Base-by-base conservation (phyloP, 1,140 invertebrate species). In the Drosophila prosaltans region DNA sequence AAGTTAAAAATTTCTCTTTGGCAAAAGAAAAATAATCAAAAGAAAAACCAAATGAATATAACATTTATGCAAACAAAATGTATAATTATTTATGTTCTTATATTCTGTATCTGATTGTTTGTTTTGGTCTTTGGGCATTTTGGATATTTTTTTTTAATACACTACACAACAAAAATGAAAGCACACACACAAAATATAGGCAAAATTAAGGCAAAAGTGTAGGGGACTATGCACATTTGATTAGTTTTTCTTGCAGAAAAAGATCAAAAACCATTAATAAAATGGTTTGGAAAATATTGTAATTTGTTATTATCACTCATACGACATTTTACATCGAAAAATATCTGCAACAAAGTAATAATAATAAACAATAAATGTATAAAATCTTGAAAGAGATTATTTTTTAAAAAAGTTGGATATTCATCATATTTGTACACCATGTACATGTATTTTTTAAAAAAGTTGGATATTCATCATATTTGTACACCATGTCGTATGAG, bases 21-120 rank as follows among this genome's bases (percentile, higher is more conserved):
- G 69, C 41, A 66, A 66, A n/a, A 69, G 70, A 45, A 54, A 62
- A 77, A 59, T 81, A 65, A 41, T 6, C 6, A 36, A 90, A 89
- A 69, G 11, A 11, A 2, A 40, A 51, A 10, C 8, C 16, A 48
- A 51, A 21, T 24, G 21, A 51, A 26, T 26, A 43, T 54, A 79
- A 79, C 43, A 68, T 55, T 65, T 82, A 72, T 83, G 80, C 75
- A 82, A 81, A 65, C 55, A 54, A 82, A 68, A 51, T 51, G 45
- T 51, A 26, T 26, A 51, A 51, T 51, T 51, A 48, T 48, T 24
- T 2, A 48, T 48, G 3, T 51, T 65, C 54, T 60, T 64, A 54
- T 61, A 39, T 16, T 60, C 48, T 59, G 40, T 43, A 24, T 64
- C 63, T 74, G 59, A 65, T 67, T 66, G 45, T 63, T 76, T 69